These are phyloP conservation scores for Acanthacorydalis orientalis DNA, from an alignment of 2,888 invertebrate genomes.

Conservation along the genomic window DNA sequence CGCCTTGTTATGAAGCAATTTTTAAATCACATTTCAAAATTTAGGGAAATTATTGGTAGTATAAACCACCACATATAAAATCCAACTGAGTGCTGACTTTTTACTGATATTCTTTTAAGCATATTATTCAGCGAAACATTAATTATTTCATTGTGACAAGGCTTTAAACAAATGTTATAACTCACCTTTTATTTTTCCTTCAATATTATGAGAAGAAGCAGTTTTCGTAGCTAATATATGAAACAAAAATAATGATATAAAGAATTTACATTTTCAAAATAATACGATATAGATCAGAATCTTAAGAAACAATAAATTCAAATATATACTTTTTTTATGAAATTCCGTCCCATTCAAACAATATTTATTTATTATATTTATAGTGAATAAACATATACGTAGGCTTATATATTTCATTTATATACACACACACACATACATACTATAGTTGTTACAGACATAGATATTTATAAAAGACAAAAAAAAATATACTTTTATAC, in stretches of 20 bases:
- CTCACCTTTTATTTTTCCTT: constrained; percentile 27
- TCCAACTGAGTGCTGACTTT: not conserved
- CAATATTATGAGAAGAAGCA: constrained; percentile 13
- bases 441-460: no score
- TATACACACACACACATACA: no score
- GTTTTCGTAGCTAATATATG: not conserved
- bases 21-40: no score
- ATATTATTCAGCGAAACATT: not conserved
- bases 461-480: no score
- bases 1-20: not conserved
- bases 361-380: no score
- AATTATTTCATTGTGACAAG: not conserved
- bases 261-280: no score
- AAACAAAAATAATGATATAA: not conserved
- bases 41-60: not conserved
- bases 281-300: not conserved
- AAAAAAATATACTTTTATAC: no score
- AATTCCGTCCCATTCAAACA: no score
- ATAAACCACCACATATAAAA: not conserved
- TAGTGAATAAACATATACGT: no score
- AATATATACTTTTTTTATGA: no score
- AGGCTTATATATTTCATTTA: no score
- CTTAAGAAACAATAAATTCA: no score
- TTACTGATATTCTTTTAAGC: not conserved
- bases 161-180: constrained; percentile 6